Base-by-base conservation (phyloP, 2,797 vertebrate species). In the Bradypodion ventrale region DNA sequence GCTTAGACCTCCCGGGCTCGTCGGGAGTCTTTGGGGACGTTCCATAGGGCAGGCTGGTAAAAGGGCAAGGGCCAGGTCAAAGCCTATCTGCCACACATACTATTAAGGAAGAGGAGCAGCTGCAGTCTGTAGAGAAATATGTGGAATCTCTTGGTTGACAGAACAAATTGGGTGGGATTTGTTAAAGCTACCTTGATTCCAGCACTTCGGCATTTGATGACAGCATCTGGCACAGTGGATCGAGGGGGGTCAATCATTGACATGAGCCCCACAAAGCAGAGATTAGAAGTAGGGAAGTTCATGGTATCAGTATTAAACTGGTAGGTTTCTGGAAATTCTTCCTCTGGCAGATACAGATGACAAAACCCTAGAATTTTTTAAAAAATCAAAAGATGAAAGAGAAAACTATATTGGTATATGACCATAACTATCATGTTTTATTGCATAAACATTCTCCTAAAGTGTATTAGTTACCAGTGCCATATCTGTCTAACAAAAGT, bases 171-270 rank as follows among this genome's bases (percentile, higher is more conserved):
- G 21, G 27, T 21, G 15, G 37, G 59, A 74, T 21, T 21, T 3
- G 15, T 25, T 23, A 60, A 3, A 37, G 90, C 52, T 83, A 96
- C 96, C 96, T 96, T 97, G 90, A 97, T 97, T 5, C 96, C 96
- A 5, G 96, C 96, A 12, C 95, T 96, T 75, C 96, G 96, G 73
- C 96, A 97, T 69, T 97, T 97, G 8, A 94, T 89, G 80, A 97
- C 95, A 0, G 96, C 96, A 0, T 97, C 96, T 0, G 96, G 96
- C 75, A 97, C 96, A 0, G 96, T 97, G 83, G 96, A 97, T 2
- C 96, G 95, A 29, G 96, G 96, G 0, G 96, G 96, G 66, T 97
- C 96, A 0, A 97, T 96, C 96, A 97, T 95, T 1, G 96, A 97
- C 29, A 96, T 72, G n/a, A 97, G 96, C 23, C 96, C 96, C 73